Evolutionary conservation across 2,888 invertebrate genomes (phyloP).

Genomic region (Ophion costatus): DNA sequence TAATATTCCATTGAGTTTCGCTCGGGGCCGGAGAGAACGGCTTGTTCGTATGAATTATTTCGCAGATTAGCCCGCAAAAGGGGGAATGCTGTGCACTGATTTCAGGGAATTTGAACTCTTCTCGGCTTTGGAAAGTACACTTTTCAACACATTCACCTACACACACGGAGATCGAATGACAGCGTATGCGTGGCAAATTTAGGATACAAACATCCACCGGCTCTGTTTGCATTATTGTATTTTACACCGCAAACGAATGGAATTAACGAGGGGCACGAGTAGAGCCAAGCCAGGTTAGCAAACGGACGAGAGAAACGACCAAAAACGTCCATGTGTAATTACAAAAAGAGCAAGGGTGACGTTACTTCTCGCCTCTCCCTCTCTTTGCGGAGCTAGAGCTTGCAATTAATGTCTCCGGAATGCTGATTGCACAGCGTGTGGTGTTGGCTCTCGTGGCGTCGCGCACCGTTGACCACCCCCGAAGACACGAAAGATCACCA

Average conservation of each 20-base stretch:
- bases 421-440: constrained; percentile 53
- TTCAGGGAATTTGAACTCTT: constrained; percentile 32
- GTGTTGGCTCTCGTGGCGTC: constrained; percentile 1
- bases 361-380: not conserved
- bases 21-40: constrained; percentile 8
- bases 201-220: not conserved
- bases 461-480: constrained; percentile 21
- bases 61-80: constrained; percentile 49
- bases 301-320: constrained; percentile 30
- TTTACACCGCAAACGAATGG: constrained; percentile 37
- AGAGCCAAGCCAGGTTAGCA: constrained; percentile 17
- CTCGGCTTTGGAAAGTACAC: constrained; percentile 14
- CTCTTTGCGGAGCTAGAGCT: not conserved
- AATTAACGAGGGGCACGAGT: constrained; percentile 16
- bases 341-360: constrained; percentile 31
- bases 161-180: constrained; percentile 1
- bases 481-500: constrained; percentile 43
- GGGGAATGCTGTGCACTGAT: not conserved
- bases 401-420: constrained; percentile 42
- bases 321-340: constrained; percentile 60
- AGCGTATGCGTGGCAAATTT: constrained; percentile 17
- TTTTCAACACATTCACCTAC: constrained; percentile 10
- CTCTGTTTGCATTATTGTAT: constrained; percentile 37
- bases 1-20: constrained; percentile 61
- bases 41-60: constrained; percentile 62